Conservation (phyloP, 64 coral and sea anemone genomes). For the Exaiptasia diaphana region DNA sequence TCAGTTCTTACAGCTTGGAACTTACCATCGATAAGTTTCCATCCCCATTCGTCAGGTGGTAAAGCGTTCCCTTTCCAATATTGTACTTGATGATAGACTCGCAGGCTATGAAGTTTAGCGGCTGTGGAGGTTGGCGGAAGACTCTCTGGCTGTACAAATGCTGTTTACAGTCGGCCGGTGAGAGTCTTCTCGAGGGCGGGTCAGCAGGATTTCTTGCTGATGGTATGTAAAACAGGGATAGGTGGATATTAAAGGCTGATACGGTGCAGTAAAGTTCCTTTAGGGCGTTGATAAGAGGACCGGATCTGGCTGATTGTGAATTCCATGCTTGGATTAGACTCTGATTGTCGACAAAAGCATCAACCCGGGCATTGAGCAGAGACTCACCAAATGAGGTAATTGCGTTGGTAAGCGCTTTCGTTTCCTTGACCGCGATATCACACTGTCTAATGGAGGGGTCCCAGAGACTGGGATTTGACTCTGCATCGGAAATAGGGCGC, state of each 20-base stretch:
- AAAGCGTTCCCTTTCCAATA: no score
- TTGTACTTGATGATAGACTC: no score
- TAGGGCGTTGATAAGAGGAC: not conserved
- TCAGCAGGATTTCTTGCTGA: constrained; percentile 25
- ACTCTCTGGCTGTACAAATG: no score
- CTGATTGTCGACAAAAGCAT: constrained; percentile 21
- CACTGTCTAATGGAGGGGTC: no score
- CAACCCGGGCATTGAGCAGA: constrained; percentile 1
- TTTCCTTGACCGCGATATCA: constrained; percentile 42
- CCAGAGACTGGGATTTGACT: no score
- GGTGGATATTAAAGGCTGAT: not conserved
- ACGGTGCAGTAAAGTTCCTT: not conserved
- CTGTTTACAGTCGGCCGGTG: not conserved
- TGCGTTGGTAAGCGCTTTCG: constrained; percentile 11
- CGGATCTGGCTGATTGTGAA: constrained; percentile 3
- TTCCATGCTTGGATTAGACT: constrained; percentile 29
- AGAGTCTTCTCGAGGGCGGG: constrained; percentile 25
- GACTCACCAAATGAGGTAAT: not conserved
- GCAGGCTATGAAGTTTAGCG: no score
- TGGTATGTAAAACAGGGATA: constrained; percentile 37
- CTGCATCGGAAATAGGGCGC: not conserved
- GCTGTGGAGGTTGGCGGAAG: no score
- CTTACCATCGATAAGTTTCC: no score
- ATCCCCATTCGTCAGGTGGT: no score
- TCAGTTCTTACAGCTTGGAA: no score